phyloP scores from a whole-genome alignment of 2,888 invertebrate species.

The Sphaerophoria rueppellii region DNA sequence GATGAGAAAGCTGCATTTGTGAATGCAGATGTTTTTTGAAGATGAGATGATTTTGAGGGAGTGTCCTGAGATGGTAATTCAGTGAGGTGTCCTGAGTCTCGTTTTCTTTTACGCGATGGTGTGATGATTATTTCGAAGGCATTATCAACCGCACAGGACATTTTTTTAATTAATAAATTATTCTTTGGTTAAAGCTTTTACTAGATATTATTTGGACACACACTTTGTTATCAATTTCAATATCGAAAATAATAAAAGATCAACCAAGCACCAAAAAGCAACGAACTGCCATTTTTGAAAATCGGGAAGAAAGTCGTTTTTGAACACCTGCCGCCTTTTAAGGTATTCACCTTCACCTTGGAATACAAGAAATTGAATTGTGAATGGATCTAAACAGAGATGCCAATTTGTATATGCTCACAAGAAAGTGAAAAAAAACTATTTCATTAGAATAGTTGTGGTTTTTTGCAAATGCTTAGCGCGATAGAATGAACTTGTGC shows the following conservation, averaged over 20 bases:
- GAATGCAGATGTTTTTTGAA: slow-evolving; percentile 70
- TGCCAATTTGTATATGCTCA: background rate
- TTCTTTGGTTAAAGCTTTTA: slow-evolving; percentile 22
- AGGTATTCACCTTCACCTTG: slow-evolving; percentile 21
- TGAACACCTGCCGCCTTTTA: slow-evolving; percentile 52
- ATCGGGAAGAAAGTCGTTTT: background rate
- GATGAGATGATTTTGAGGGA: background rate
- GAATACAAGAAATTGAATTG: background rate
- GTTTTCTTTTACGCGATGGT: slow-evolving; percentile 80
- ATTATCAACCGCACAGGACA: slow-evolving; percentile 70
- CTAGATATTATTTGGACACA: background rate
- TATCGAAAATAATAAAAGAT: slow-evolving; percentile 29
- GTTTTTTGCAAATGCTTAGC: too few species aligned
- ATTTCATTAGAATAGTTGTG: too few species aligned
- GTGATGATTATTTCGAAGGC: slow-evolving; percentile 72
- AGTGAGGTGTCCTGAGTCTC: slow-evolving; percentile 75
- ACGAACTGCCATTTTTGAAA: slow-evolving; percentile 66
- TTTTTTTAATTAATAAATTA: slow-evolving; percentile 9
- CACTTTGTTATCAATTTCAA: background rate
- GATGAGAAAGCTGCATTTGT: slow-evolving; percentile 80
- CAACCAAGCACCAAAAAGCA: slow-evolving; percentile 28
- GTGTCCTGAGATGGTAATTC: background rate
- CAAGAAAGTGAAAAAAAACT: too few species aligned
- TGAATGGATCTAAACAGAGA: background rate
- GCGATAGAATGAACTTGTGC: too few species aligned